phyloP scores from a whole-genome alignment of 2,888 invertebrate genomes.

The Andrena marginata region DNA sequence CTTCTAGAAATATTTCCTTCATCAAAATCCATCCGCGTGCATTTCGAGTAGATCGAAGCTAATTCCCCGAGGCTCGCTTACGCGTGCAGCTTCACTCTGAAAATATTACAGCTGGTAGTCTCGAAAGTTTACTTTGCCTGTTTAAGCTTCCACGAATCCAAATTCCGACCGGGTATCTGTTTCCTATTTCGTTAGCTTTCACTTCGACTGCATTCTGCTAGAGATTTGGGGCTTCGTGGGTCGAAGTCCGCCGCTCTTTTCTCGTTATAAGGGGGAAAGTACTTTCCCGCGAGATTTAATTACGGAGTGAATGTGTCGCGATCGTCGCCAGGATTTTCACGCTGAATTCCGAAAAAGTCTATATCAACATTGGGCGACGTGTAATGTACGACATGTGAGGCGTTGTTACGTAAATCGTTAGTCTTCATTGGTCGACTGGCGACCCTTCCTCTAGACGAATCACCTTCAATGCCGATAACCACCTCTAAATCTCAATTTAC shows the following conservation, averaged over 20 bases:
- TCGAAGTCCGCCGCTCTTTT: too few relatives aligned
- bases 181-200: too few relatives aligned
- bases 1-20: conserved; percentile 53
- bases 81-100: background rate
- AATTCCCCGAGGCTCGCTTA: background rate
- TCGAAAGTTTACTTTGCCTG: too few relatives aligned
- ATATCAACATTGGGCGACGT: conserved; percentile 61
- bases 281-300: background rate
- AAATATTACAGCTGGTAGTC: background rate
- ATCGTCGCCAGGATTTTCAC: background rate
- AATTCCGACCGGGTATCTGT: too few relatives aligned
- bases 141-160: too few relatives aligned
- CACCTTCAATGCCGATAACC: conserved; percentile 77
- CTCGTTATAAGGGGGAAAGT: background rate
- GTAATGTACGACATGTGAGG: conserved; percentile 70
- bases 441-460: conserved; percentile 78
- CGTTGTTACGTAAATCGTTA: conserved; percentile 82
- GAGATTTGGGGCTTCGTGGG: too few relatives aligned
- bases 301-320: background rate
- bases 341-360: conserved; percentile 50
- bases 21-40: background rate
- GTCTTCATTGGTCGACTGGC: conserved; percentile 78
- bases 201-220: too few relatives aligned
- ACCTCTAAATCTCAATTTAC: conserved; percentile 76
- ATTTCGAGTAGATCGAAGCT: conserved; percentile 15